phyloP scores from a whole-genome alignment of 2,888 invertebrate species.

The Anthoptus insignis region DNA sequence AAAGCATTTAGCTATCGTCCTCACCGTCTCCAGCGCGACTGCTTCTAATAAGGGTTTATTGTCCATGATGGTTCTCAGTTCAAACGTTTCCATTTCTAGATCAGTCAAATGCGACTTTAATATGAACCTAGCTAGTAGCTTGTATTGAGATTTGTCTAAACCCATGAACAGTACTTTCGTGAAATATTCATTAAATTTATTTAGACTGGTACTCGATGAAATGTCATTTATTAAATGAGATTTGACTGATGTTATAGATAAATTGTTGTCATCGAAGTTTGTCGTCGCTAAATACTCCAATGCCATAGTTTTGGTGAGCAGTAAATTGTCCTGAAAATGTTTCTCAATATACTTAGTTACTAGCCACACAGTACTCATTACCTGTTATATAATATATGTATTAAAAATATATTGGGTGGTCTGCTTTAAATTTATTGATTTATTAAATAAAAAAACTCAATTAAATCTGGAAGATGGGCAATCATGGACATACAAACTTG shows the following conservation, averaged over 20 bases:
- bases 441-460: no score
- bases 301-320: slow-evolving; percentile 68
- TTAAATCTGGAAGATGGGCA: no score
- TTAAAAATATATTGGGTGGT: slow-evolving; percentile 13
- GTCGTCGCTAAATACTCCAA: slow-evolving; percentile 58
- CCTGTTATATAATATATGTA: not conserved
- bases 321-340: slow-evolving; percentile 69
- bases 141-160: slow-evolving; percentile 65
- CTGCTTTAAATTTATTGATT: no score
- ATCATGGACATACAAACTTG: no score
- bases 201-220: slow-evolving; percentile 53
- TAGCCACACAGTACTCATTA: not conserved
- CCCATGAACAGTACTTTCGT: slow-evolving; percentile 64
- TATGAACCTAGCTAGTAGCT: slow-evolving; percentile 66
- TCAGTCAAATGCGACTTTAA: slow-evolving; percentile 61
- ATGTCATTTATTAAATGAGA: slow-evolving; percentile 66
- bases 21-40: slow-evolving; percentile 67
- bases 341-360: not conserved
- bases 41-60: slow-evolving; percentile 66
- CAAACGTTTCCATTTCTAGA: slow-evolving; percentile 56
- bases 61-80: slow-evolving; percentile 58
- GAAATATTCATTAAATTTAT: slow-evolving; percentile 58
- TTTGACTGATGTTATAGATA: slow-evolving; percentile 49
- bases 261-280: slow-evolving; percentile 44
- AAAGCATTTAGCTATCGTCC: slow-evolving; percentile 65